Percentiles rank a stretch among this genome's conserved stretches.
These are phyloP conservation scores for Helicoverpa armigera DNA, from an alignment of 1,140 invertebrate species.

Conservation along the genomic window DNA sequence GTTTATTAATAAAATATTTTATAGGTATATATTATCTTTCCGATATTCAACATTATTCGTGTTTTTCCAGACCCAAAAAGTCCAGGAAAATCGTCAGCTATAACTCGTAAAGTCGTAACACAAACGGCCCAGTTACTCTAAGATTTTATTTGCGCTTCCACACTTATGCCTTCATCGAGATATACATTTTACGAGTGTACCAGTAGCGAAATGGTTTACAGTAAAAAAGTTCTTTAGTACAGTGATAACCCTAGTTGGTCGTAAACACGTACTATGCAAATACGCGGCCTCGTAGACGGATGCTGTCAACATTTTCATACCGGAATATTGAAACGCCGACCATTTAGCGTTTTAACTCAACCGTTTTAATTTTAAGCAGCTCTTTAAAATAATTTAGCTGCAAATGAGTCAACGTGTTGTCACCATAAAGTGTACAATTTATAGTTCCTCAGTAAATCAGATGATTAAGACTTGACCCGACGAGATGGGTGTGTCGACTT, in stretches of 20 bases:
- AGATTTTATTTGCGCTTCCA: conserved; percentile 39
- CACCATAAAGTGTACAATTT: conserved; percentile 18
- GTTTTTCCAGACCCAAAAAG: conserved; percentile 11
- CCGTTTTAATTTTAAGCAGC: conserved; percentile 49
- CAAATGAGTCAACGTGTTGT: conserved; percentile 32
- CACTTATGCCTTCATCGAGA: conserved; percentile 26
- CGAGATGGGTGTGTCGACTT: conserved; percentile 37
- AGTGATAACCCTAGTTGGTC: conserved; percentile 56
- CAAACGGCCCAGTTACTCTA: not conserved
- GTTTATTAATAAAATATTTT: too few species aligned
- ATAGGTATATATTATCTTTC: not conserved
- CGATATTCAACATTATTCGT: conserved; percentile 13
- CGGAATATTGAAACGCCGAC: conserved; percentile 48
- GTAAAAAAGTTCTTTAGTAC: conserved; percentile 41
- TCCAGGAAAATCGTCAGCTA: not conserved
- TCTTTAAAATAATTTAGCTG: conserved; percentile 38
- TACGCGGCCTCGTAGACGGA: conserved; percentile 51
- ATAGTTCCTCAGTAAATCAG: conserved; percentile 35
- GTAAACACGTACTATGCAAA: conserved; percentile 63
- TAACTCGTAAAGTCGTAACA: conserved; percentile 27
- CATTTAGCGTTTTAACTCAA: conserved; percentile 45
- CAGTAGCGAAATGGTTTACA: conserved; percentile 45
- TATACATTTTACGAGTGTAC: conserved; percentile 41
- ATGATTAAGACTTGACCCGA: conserved; percentile 44
- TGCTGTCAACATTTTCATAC: conserved; percentile 64